Conservation (phyloP, 1,140 invertebrate species). For the Tetramorium simillimum region DNA sequence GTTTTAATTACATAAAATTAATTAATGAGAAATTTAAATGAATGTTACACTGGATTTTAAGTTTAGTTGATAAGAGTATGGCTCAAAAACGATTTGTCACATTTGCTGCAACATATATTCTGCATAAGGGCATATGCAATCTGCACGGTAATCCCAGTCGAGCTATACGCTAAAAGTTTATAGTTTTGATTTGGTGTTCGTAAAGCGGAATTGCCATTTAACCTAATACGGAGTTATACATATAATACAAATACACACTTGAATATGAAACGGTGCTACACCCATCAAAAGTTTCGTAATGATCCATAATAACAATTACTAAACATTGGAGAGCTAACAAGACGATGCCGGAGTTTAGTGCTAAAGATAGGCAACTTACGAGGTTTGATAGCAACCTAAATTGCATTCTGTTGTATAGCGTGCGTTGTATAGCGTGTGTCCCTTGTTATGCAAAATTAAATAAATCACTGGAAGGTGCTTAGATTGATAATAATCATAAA, state of each 20-base stretch:
- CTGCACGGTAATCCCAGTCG: background rate
- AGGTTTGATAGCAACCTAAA: slow-evolving; percentile 25
- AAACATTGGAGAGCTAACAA: background rate
- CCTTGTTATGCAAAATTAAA: background rate
- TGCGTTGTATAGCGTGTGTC: background rate
- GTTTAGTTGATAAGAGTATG: background rate
- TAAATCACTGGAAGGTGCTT: background rate
- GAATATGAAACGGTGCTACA: background rate
- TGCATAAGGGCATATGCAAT: slow-evolving; percentile 11
- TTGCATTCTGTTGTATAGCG: background rate
- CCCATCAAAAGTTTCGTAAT: slow-evolving; percentile 27
- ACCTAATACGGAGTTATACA: background rate
- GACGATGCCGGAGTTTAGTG: background rate
- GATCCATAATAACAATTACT: slow-evolving; percentile 41
- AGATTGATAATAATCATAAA: background rate
- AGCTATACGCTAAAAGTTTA: slow-evolving; percentile 36
- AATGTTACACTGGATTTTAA: background rate
- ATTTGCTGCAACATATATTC: slow-evolving; percentile 12
- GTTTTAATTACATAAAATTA: background rate
- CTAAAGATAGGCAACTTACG: background rate
- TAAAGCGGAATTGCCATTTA: slow-evolving; percentile 46
- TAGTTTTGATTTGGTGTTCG: slow-evolving; percentile 26
- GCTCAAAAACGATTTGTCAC: background rate
- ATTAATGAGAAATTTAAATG: background rate
- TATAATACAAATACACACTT: slow-evolving; percentile 34